Conservation (phyloP, 1,140 invertebrate genomes). For the Magallana gigas region DNA sequence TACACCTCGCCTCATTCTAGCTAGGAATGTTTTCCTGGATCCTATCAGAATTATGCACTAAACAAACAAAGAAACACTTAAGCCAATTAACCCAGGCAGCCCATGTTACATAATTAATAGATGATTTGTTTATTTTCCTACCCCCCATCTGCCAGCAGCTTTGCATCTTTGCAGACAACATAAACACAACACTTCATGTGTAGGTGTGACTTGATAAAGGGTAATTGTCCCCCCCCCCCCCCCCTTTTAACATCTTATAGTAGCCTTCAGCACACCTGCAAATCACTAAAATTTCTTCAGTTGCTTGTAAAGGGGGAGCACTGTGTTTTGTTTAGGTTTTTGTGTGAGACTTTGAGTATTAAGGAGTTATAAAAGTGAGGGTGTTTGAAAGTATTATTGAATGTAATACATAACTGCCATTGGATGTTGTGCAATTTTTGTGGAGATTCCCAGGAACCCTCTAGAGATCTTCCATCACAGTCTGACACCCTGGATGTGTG, state of each 20-base stretch:
- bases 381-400: neutral
- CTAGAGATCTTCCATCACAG: neutral
- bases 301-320: neutral
- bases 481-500: neutral
- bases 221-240: neutral
- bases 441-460: neutral
- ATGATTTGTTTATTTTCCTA: slow-evolving; percentile 32
- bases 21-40: neutral
- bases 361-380: neutral
- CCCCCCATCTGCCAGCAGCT: neutral
- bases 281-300: neutral
- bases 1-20: no score
- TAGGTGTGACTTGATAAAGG: neutral
- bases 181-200: neutral
- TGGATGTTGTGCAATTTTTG: neutral
- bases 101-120: slow-evolving; percentile 23
- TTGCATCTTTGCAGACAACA: neutral
- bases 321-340: neutral
- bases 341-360: neutral
- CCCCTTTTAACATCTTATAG: neutral
- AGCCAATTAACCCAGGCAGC: slow-evolving; percentile 1
- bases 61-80: slow-evolving; percentile 13
- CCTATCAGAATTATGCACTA: neutral
- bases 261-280: neutral
- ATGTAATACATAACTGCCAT: neutral